Conservation (phyloP, 2,113 vertebrate species). For the Morone chrysops region DNA sequence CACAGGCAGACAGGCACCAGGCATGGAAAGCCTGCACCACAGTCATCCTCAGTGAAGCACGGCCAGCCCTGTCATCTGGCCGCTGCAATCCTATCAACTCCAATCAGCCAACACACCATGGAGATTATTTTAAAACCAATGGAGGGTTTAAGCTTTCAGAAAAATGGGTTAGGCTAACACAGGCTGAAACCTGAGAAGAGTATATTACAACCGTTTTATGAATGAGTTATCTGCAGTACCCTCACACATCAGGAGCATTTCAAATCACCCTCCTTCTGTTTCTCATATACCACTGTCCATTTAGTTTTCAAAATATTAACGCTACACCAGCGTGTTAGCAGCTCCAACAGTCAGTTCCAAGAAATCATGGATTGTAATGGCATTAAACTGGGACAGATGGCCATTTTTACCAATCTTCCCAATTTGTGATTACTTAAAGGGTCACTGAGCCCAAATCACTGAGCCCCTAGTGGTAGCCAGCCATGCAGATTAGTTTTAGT, state of each 20-base stretch:
- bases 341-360: conserved; percentile 6
- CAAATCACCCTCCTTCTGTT: not conserved
- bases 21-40: conserved; percentile 53
- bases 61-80: conserved; percentile 63
- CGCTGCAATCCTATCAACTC: conserved; percentile 60
- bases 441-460: not conserved
- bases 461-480: not conserved
- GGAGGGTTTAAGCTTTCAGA: conserved; percentile 35
- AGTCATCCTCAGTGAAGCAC: conserved; percentile 51
- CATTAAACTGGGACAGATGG: conserved; percentile 23
- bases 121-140: conserved; percentile 54
- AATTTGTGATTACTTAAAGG: not conserved
- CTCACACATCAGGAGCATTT: conserved; percentile 11
- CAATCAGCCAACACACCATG: conserved; percentile 51
- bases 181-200: conserved; percentile 44
- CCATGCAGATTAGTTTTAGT: not conserved
- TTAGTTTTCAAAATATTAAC: not conserved
- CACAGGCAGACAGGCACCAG: conserved; percentile 65
- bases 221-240: conserved; percentile 27
- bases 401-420: not conserved
- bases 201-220: conserved; percentile 27
- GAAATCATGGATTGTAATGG: conserved; percentile 6
- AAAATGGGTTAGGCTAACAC: conserved; percentile 21
- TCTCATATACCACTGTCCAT: not conserved
- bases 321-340: not conserved